Conservation (phyloP, 1,140 invertebrate species). For the Coenobita brevimanus region DNA sequence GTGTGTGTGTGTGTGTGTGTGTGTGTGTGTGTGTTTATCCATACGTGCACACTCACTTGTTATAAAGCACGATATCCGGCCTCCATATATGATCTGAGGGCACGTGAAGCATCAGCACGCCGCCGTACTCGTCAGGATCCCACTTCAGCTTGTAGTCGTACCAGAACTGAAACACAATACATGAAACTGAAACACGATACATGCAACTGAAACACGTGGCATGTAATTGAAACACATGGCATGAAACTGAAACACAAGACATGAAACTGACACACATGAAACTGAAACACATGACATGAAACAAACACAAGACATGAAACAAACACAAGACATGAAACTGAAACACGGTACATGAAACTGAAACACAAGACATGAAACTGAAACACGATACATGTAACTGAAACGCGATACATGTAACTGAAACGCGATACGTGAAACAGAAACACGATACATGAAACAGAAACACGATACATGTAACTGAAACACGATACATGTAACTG, state of each 20-base stretch:
- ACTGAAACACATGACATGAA: neutral
- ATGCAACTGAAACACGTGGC: constrained; percentile 55
- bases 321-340: neutral
- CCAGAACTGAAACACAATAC: constrained; percentile 84
- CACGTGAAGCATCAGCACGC: constrained; percentile 95
- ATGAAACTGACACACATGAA: neutral
- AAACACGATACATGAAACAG: too few species aligned
- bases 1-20: too few species aligned
- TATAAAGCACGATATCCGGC: constrained; percentile 96
- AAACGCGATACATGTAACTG: too few species aligned
- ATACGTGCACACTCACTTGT: constrained; percentile 97
- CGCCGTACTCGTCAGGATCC: constrained; percentile 96
- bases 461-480: too few species aligned
- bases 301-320: neutral
- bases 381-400: too few species aligned
- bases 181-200: neutral
- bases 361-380: too few species aligned
- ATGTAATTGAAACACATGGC: neutral
- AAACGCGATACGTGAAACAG: too few species aligned
- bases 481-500: too few species aligned
- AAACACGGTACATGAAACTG: neutral
- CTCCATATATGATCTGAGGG: constrained; percentile 97
- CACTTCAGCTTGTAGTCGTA: constrained; percentile 96
- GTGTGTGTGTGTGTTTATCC: too few species aligned
- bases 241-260: neutral